These are phyloP conservation scores for Elmis aenea DNA, from an alignment of 2,888 invertebrate species.

Conservation along the genomic window DNA sequence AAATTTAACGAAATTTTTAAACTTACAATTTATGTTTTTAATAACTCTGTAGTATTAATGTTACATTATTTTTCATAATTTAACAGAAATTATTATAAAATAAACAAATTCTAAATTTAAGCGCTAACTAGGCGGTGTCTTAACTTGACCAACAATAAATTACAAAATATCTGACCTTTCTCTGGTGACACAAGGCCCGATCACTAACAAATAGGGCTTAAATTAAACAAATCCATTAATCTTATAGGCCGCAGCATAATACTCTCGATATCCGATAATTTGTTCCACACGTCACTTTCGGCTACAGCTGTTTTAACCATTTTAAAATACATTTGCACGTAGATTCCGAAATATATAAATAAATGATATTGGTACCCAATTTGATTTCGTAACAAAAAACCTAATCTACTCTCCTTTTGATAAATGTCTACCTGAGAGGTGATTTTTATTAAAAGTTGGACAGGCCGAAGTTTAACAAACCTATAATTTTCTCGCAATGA, in stretches of 20 bases:
- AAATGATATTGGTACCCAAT: constrained; percentile 10
- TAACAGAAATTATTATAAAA: too few species aligned
- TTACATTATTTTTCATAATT: too few species aligned
- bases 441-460: constrained; percentile 12
- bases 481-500: constrained; percentile 12
- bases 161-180: constrained; percentile 5
- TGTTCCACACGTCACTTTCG: constrained; percentile 1
- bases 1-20: too few species aligned
- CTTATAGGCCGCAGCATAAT: constrained; percentile 14
- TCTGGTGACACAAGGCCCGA: constrained; percentile 5
- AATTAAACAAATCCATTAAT: constrained; percentile 21
- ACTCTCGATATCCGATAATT: constrained; percentile 3
- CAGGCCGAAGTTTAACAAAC: constrained; percentile 7
- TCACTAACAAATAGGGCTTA: constrained; percentile 18
- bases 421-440: constrained; percentile 12
- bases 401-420: constrained; percentile 10
- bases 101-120: too few species aligned
- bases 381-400: constrained; percentile 11
- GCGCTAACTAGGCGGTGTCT: too few species aligned
- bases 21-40: too few species aligned
- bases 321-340: constrained; percentile 8
- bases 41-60: too few species aligned
- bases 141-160: too few species aligned
- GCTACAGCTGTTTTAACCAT: constrained; percentile 1
- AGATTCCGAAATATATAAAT: constrained; percentile 7